A percentile compares a stretch with the other conserved stretches of the same genome.
phyloP scores from a whole-genome alignment of 2,797 vertebrate species.

The Muraenolepis orangiensis region DNA sequence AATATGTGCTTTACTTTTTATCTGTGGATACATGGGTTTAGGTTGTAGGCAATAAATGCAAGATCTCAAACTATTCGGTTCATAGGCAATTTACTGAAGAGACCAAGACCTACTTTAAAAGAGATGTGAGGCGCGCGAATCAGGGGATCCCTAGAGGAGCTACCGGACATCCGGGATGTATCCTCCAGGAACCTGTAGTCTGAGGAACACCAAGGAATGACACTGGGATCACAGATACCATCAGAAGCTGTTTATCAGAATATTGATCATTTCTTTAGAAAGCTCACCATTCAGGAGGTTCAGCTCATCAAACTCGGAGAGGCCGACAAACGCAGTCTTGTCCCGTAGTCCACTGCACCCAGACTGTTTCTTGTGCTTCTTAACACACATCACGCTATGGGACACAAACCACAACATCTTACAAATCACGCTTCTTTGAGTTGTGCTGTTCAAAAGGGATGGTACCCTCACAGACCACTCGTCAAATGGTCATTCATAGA shows the following conservation, averaged over 20 bases:
- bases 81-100: not conserved
- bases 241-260: not conserved
- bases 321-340: slow-evolving; percentile 82
- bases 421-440: too few species aligned
- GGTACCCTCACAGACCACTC: too few species aligned
- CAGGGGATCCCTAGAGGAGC: slow-evolving; percentile 77
- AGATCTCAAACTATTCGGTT: not conserved
- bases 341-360: slow-evolving; percentile 86
- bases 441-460: too few species aligned
- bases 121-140: slow-evolving; percentile 44
- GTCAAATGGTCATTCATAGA: too few species aligned
- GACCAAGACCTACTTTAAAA: slow-evolving; percentile 45
- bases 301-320: slow-evolving; percentile 86
- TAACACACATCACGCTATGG: slow-evolving; percentile 86
- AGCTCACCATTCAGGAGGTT: too few species aligned
- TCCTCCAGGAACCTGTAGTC: slow-evolving; percentile 97
- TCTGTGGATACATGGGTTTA: not conserved
- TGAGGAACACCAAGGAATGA: slow-evolving; percentile 40
- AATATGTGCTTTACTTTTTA: not conserved
- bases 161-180: slow-evolving; percentile 82
- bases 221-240: not conserved
- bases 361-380: slow-evolving; percentile 82
- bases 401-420: slow-evolving; percentile 29
- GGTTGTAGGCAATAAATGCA: not conserved
- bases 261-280: too few species aligned